Base-by-base conservation (phyloP, 2,888 invertebrate genomes). In the Caenorhabditis zanzibari region DNA sequence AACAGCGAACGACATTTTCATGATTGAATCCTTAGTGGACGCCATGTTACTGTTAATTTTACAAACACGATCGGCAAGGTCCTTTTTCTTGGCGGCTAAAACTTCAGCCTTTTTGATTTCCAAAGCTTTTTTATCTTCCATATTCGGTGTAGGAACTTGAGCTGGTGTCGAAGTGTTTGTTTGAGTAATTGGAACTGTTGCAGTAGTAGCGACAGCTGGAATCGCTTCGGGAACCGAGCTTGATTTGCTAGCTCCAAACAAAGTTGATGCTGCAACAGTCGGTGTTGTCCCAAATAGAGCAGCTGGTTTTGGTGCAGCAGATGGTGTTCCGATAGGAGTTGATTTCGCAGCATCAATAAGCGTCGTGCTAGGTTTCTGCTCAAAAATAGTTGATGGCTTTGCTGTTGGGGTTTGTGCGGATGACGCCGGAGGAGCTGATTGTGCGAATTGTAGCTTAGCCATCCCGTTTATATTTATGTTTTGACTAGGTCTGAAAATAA, bases 1-100 rank as follows among this genome's bases (percentile, higher is more conserved):
- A 9, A 61, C 61, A n/a, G 73, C 79, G 26, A 83, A 56, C 9
- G 63, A 41, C 71, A 71, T 71, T 35, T 79, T 79, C 63, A 71
- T 79, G 0, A 71, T 38, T 1, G 54, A 54, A 26, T 79, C 79
- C 54, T 64, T 79, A 2, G 63, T 49, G 0, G 56, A 26, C 0
- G 61, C 16, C 47, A 63, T 54, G 0, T 24, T 35, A 1, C 1
- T 24, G 12, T 54, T 72, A 4, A 59, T 28, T 19, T 69, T 69
- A 26, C 16, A 6, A 10, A 49, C n/a, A 41, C 35, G n/a, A 1
- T 61, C 81, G 0, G 73, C 41, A 10, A 82, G 58, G 6, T 19
- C 4, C n/a, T 66, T 59, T 52, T 76, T 73, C 47, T 76, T 56
- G 5, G 19, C 41, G 14, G 61, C 63, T 3, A 82, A 16, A 14